These are phyloP conservation scores for Sphaerophoria taeniata DNA, from an alignment of 2,888 invertebrate genomes.

Conservation along the genomic window DNA sequence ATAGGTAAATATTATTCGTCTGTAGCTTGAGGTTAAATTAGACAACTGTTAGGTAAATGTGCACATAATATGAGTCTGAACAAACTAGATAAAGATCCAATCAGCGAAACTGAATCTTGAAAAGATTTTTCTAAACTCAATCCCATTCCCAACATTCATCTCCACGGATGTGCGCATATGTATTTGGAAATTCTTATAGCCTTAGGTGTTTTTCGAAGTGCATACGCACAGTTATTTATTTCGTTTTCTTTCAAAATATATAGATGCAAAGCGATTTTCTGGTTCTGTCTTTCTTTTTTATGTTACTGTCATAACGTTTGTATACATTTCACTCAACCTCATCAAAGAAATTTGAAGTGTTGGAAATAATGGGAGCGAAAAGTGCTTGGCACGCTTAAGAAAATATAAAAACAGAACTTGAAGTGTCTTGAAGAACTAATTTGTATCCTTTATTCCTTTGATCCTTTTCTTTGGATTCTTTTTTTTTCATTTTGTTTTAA, in stretches of 20 bases:
- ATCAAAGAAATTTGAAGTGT: slow-evolving; percentile 51
- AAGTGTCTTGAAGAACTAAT: slow-evolving; percentile 54
- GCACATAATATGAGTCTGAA: slow-evolving; percentile 11
- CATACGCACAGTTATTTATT: slow-evolving; percentile 49
- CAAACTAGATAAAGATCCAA: background rate
- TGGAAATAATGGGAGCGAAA: slow-evolving; percentile 14
- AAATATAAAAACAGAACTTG: slow-evolving; percentile 37
- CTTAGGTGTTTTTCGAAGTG: slow-evolving; percentile 35
- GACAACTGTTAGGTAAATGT: slow-evolving; percentile 30
- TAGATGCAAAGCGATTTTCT: slow-evolving; percentile 28
- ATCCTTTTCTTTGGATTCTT: slow-evolving; percentile 39
- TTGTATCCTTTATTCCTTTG: slow-evolving; percentile 55
- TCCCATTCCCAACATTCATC: background rate
- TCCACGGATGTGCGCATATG: background rate
- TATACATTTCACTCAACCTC: slow-evolving; percentile 7
- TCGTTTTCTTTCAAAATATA: slow-evolving; percentile 24
- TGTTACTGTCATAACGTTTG: background rate
- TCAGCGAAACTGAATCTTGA: slow-evolving; percentile 21
- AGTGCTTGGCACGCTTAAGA: slow-evolving; percentile 35
- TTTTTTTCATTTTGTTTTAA: slow-evolving; percentile 7
- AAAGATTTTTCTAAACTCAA: slow-evolving; percentile 1
- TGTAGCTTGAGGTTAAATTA: slow-evolving; percentile 57
- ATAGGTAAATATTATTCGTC: slow-evolving; percentile 23
- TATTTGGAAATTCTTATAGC: slow-evolving; percentile 21
- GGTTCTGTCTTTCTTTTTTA: background rate